phyloP scores from a whole-genome alignment of 2,888 invertebrate species.

The Flabesymbios commensalis region DNA sequence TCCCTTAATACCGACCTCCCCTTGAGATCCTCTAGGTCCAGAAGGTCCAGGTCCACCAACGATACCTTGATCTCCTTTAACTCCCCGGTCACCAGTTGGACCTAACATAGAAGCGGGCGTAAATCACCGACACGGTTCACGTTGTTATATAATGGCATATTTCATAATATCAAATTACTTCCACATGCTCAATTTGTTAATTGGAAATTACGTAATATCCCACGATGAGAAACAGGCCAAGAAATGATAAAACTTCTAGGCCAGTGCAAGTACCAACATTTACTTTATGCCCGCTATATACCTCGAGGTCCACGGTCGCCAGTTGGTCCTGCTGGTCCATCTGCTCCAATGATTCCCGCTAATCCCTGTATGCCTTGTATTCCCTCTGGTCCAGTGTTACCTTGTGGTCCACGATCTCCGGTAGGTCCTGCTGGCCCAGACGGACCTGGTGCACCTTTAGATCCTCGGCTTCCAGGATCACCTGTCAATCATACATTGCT shows the following conservation, averaged over 20 bases:
- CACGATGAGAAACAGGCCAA: too few species aligned
- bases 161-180: too few species aligned
- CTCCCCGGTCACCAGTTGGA: not conserved
- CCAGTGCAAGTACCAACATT: too few species aligned
- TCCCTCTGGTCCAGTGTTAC: not conserved
- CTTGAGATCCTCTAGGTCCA: slow-evolving; percentile 14
- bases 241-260: too few species aligned
- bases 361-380: not conserved
- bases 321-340: slow-evolving; percentile 10
- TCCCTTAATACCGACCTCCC: slow-evolving; percentile 16
- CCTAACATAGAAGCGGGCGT: too few species aligned
- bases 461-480: slow-evolving; percentile 11
- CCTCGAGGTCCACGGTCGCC: slow-evolving; percentile 20
- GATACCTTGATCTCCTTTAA: slow-evolving; percentile 3
- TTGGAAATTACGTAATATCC: too few species aligned
- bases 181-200: too few species aligned
- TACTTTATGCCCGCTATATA: slow-evolving; percentile 7
- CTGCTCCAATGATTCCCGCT: slow-evolving; percentile 2
- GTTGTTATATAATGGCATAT: too few species aligned
- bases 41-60: slow-evolving; percentile 16
- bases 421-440: slow-evolving; percentile 9
- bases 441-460: slow-evolving; percentile 4
- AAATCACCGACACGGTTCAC: too few species aligned
- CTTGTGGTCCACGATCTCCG: slow-evolving; percentile 10
- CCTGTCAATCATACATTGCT: too few species aligned